Conservation (phyloP, 2,797 vertebrate species). For the Coregonus sp. region DNA sequence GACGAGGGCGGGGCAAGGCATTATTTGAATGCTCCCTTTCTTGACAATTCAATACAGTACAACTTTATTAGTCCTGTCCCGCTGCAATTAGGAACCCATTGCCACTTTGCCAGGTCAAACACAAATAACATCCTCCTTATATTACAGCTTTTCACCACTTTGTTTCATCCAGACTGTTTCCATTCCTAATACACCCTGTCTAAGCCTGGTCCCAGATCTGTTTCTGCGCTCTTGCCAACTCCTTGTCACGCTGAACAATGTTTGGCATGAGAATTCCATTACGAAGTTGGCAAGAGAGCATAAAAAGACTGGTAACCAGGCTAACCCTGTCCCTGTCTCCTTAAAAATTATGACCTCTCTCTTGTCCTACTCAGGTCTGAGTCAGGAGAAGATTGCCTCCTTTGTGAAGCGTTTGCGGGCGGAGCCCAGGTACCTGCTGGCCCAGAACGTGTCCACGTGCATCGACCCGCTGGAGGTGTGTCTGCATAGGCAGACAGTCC, state of each 20-base stretch:
- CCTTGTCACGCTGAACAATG: too few relatives aligned
- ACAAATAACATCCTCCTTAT: too few relatives aligned
- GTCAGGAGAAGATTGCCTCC: slow-evolving; percentile 81
- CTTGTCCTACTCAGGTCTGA: slow-evolving; percentile 76
- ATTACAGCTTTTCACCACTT: neutral
- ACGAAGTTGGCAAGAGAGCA: too few relatives aligned
- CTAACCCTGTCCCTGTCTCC: neutral
- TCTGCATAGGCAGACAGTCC: slow-evolving; percentile 88
- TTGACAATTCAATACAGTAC: too few relatives aligned
- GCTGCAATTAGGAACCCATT: neutral
- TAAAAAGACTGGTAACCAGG: neutral
- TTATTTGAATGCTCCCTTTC: too few relatives aligned
- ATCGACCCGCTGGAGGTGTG: slow-evolving; percentile 91
- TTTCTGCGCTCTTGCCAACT: too few relatives aligned
- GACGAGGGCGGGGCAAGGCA: too few relatives aligned
- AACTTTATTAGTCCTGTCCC: too few relatives aligned
- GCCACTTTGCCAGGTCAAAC: neutral
- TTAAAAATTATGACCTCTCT: too few relatives aligned
- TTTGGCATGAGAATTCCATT: too few relatives aligned
- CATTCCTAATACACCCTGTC: neutral
- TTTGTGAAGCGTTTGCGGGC: slow-evolving; percentile 83
- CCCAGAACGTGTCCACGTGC: slow-evolving; percentile 93
- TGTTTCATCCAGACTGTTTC: neutral
- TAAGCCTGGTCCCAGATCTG: too few relatives aligned
- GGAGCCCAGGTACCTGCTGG: slow-evolving; percentile 87